Base-by-base conservation (phyloP, 1,140 invertebrate genomes). In the Papilio xuthus region DNA sequence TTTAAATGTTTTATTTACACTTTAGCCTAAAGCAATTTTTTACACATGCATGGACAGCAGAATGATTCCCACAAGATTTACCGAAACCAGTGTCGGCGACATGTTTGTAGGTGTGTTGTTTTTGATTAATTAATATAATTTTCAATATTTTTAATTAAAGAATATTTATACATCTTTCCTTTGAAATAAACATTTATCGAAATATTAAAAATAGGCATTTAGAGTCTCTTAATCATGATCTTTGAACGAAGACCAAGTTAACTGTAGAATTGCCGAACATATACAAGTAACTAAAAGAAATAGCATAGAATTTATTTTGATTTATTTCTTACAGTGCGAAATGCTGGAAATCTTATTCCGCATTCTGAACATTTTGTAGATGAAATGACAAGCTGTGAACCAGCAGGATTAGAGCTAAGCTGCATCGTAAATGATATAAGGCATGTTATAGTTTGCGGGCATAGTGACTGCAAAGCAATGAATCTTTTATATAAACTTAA, bases 381-480 rank as follows among this genome's bases (percentile, higher is more conserved):
- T 86, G 97, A 98, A 91, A 95, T 97, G 83, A 97, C 97, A 6
- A 97, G 98, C 83, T 98, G 98, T 83, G 98, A 99, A 94, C 98
- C 98, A 13, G 98, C 98, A 15, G 98, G 98, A 10, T 92, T 99
- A 80, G 98, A 99, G 94, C 94, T 99, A 47, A 98, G 97, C 37
- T 99, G 98, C 90, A 96, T 99, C 41, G 95, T 98, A n/a, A 99
- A 99, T 89, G 96, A 98, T 86, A 98, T 99, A 69, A 95, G 96
- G 77, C 98, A 99, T 90, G 96, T 99, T 70, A 98, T 99, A 81
- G 98, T 99, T 15, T 99, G 98, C 89, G 99, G 99, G 0, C 99
- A 99, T 90, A 99, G 98, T 69, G 99, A 99, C 92, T 99, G 98
- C 91, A 99, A 99, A 95, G 98, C 98, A 6, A 99, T 99, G 96